A percentile compares a stretch with the other conserved stretches of the same genome.
Conservation (phyloP, 23 tunicate genomes). For the Trididemnum nubilum region DNA sequence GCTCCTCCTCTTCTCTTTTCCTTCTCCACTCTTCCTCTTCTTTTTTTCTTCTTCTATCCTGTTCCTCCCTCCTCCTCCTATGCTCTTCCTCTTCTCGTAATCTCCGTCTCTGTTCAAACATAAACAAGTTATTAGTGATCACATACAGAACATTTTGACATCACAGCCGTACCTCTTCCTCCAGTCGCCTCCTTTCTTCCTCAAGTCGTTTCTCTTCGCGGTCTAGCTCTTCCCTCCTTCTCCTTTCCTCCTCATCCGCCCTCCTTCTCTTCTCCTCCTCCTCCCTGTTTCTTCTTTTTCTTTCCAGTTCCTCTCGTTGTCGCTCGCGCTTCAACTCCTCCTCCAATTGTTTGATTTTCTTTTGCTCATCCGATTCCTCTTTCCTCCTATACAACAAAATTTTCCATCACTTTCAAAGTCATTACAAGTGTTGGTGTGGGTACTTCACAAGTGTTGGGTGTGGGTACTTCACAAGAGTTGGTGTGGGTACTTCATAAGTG, state of each 20-base stretch:
- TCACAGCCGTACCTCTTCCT: conserved; percentile 73
- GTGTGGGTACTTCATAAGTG: too few species aligned
- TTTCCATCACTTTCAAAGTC: too few species aligned
- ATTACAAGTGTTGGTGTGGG: too few species aligned
- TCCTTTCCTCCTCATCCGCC: conserved; percentile 77
- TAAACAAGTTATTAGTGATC: not conserved
- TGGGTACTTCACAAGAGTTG: too few species aligned
- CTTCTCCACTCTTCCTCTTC: conserved; percentile 44
- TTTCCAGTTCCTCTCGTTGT: conserved; percentile 57
- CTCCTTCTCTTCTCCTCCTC: conserved; percentile 78
- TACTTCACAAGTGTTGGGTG: too few species aligned
- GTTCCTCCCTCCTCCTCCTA: conserved; percentile 38
- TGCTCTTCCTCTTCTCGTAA: conserved; percentile 74
- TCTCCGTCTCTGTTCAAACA: conserved; percentile 34
- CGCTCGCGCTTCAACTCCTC: conserved; percentile 55
- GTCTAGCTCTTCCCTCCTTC: conserved; percentile 56
- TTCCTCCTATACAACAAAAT: conserved; percentile 45
- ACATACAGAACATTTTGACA: not conserved
- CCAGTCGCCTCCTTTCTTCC: conserved; percentile 65
- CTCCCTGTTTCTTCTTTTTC: conserved; percentile 60
- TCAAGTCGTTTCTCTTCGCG: conserved; percentile 67
- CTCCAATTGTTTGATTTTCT: conserved; percentile 54
- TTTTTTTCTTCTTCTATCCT: conserved; percentile 38
- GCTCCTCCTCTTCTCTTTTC: conserved; percentile 27
- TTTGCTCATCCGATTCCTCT: conserved; percentile 68